Evolutionary conservation across 2,888 invertebrate species (phyloP).

Genomic region (Leucania comma): DNA sequence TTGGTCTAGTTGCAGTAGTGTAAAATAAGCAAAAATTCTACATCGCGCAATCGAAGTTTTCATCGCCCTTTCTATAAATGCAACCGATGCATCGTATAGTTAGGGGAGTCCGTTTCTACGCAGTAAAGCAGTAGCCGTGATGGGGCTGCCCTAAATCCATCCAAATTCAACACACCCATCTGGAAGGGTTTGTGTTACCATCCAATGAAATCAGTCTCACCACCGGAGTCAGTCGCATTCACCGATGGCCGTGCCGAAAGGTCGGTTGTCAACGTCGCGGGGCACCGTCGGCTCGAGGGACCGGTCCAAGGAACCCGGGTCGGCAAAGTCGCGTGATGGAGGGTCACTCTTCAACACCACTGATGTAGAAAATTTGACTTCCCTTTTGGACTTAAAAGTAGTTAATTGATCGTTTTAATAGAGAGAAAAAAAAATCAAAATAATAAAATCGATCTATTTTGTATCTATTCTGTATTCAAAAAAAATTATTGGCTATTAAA

Average conservation of each 20-base stretch:
- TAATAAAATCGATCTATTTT: too few species aligned
- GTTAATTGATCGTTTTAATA: not conserved
- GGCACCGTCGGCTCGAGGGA: too few species aligned
- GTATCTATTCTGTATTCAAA: too few species aligned
- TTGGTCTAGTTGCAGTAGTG: too few species aligned
- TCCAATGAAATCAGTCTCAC: too few species aligned
- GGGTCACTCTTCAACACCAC: conserved; percentile 43
- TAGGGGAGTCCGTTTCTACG: conserved; percentile 52
- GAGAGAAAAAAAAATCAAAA: too few species aligned
- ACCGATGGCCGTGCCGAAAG: too few species aligned
- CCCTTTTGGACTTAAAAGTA: conserved; percentile 12
- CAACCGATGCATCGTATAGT: fast-evolving
- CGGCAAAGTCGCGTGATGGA: conserved; percentile 6
- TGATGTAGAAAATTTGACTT: conserved; percentile 50
- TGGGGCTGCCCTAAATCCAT: conserved; percentile 42
- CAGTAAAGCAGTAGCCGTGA: conserved; percentile 38
- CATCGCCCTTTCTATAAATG: not conserved
- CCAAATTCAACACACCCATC: conserved; percentile 16
- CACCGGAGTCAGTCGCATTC: too few species aligned
- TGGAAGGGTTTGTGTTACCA: not conserved
- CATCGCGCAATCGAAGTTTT: conserved; percentile 42
- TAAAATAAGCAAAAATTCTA: not conserved
- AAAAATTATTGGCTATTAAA: too few species aligned
- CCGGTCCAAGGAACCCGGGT: too few species aligned
- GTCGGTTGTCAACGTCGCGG: too few species aligned